These are phyloP conservation scores for Mus pahari DNA, from an alignment of 2,113 vertebrate genomes.

Conservation along the genomic window DNA sequence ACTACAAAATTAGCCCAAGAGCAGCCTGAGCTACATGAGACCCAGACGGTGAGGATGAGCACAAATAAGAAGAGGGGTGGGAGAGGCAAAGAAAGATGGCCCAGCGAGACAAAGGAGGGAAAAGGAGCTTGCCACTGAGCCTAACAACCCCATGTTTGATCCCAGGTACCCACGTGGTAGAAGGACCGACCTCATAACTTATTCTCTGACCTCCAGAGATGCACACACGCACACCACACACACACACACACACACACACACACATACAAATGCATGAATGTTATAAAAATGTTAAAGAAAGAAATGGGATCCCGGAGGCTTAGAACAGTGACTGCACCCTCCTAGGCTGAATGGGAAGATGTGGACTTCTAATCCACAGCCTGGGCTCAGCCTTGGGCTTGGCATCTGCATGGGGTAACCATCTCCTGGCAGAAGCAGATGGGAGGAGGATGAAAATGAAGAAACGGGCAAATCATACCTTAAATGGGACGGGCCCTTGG, in stretches of 20 bases:
- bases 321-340: accelerated
- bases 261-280: not conserved
- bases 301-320: not conserved
- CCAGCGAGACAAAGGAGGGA: not conserved
- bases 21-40: not conserved
- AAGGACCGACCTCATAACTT: not conserved
- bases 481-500: not conserved
- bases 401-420: no score
- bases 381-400: not conserved
- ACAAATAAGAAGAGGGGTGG: not conserved
- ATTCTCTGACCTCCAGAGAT: not conserved
- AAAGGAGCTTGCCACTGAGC: not conserved
- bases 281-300: not conserved
- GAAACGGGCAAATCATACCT: not conserved
- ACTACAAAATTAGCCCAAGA: not conserved
- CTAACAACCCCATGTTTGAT: not conserved
- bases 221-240: not conserved
- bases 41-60: not conserved
- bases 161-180: not conserved
- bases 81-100: not conserved
- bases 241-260: not conserved
- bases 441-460: accelerated
- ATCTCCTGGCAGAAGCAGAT: not conserved
- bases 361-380: accelerated
- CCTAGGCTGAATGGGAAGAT: not conserved